phyloP scores from a whole-genome alignment of 2,797 vertebrate species.

The Peromyscus eremicus region DNA sequence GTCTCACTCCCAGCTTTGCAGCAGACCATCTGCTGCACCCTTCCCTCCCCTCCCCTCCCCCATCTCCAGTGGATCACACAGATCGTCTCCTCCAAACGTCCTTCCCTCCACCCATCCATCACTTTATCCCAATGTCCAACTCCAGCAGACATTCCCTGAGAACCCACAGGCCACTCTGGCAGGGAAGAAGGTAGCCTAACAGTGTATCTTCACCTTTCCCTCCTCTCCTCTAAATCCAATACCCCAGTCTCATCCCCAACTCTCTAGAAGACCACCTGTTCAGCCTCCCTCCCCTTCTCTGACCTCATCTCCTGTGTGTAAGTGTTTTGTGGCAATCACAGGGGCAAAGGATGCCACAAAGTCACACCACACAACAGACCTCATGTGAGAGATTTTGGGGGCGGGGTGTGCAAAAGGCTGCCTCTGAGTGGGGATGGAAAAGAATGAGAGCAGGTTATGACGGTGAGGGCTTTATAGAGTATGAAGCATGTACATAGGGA shows the following conservation, averaged over 20 bases:
- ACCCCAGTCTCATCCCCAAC: background rate
- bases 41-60: background rate
- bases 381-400: background rate
- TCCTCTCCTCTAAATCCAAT: background rate
- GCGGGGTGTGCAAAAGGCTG: background rate
- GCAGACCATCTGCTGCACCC: background rate
- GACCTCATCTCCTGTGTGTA: background rate
- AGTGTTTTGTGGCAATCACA: background rate
- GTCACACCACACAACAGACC: background rate
- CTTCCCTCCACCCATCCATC: background rate
- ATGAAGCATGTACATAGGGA: background rate
- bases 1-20: background rate
- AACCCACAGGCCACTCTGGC: background rate
- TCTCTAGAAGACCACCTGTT: background rate
- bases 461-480: background rate
- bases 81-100: background rate
- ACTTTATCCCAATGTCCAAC: background rate
- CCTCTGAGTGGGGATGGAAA: background rate
- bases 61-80: background rate
- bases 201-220: background rate
- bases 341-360: background rate
- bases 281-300: background rate
- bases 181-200: background rate
- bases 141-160: background rate
- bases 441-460: background rate